A percentile compares a stretch with the other conserved stretches of the same genome.
These are phyloP conservation scores for Amphiprion clarkii DNA, from an alignment of 2,797 vertebrate genomes.

Conservation along the genomic window DNA sequence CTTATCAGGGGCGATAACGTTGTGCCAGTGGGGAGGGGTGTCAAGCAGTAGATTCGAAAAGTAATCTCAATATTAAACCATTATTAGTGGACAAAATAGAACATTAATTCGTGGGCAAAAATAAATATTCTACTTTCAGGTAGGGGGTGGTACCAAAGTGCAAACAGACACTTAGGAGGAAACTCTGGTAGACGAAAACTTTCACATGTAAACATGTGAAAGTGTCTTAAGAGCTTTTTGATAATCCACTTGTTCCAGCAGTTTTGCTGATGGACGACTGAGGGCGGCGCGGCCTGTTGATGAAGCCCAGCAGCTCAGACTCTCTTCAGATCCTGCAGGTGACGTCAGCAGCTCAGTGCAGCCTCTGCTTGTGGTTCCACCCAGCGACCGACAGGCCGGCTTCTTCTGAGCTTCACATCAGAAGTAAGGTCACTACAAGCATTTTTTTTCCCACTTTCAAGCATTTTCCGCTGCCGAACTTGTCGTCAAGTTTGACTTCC, in stretches of 20 bases:
- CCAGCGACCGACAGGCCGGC: slow-evolving; percentile 13
- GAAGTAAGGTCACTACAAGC: slow-evolving; percentile 56
- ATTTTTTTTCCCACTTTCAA: slow-evolving; percentile 5
- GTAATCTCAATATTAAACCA: slow-evolving; percentile 33
- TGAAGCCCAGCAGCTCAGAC: slow-evolving; percentile 37
- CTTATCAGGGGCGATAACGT: slow-evolving; percentile 3
- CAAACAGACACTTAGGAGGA: slow-evolving; percentile 60
- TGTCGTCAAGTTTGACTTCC: slow-evolving; percentile 50
- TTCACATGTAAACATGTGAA: slow-evolving; percentile 45
- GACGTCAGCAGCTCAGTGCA: slow-evolving; percentile 24
- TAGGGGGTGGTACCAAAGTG: slow-evolving; percentile 61
- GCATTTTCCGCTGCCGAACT: slow-evolving; percentile 37
- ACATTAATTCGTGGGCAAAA: slow-evolving; percentile 51
- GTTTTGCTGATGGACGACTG: slow-evolving; percentile 26
- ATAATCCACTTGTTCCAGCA: slow-evolving; percentile 55
- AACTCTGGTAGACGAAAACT: slow-evolving; percentile 44
- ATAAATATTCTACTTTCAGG: slow-evolving; percentile 61
- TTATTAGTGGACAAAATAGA: slow-evolving; percentile 41
- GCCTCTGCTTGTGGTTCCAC: slow-evolving; percentile 35
- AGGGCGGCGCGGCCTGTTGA: slow-evolving; percentile 6
- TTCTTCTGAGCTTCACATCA: slow-evolving; percentile 52
- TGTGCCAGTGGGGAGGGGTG: slow-evolving; percentile 10
- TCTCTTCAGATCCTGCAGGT: slow-evolving; percentile 17
- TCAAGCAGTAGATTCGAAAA: slow-evolving; percentile 23
- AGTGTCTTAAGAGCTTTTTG: slow-evolving; percentile 46